Base-by-base conservation (phyloP, 1,140 invertebrate species). In the Drosophila hydei region DNA sequence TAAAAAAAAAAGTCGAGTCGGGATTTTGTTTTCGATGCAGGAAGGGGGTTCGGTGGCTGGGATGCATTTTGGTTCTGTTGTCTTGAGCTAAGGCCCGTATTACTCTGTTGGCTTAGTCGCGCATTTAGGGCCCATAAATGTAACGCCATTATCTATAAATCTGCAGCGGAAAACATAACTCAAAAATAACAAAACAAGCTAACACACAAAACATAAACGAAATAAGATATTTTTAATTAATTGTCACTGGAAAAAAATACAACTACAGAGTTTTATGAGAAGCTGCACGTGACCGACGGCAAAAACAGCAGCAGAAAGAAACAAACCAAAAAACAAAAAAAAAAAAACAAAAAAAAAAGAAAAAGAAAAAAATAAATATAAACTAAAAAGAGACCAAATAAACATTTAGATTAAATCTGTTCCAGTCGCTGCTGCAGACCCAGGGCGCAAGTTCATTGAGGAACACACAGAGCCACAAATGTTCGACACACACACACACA, bases 141-240 rank as follows among this genome's bases (percentile, higher is more conserved):
- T 87, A 87, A 87, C 63, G 71, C 83, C 77, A 88, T 75, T 85
- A 85, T 85, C 81, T 80, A 59, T 72, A 75, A 87, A 85, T 85
- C 81, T 80, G 81, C 70, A 87, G 81, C 81, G 81, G 81, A 85
- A 87, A 85, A 87, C 81, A 85, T 85, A 85, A 85, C 81, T 85
- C 83, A 87, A 87, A 87, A 87, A 87, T 81, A 81, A 77, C 58
- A 58, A 54, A 62, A 67, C 36, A 78, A 64, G 54, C 70, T 43
- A 62, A 55, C 45, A 74, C 67, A 18, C 43, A 62, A 64, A 62
- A 83, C 62, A 85, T 64, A 80, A 87, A 85, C 77, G 81, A 85
- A 87, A 85, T 87, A 85, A 85, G 81, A 84, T 84, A 84, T 84
- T 84, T 84, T 87, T 77, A 84, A 84, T 84, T 84, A 84, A 84